Evolutionary conservation across 2,888 invertebrate species (phyloP), one percentile per base, ranked within the genome.

Genomic region (Molorchus minor): DNA sequence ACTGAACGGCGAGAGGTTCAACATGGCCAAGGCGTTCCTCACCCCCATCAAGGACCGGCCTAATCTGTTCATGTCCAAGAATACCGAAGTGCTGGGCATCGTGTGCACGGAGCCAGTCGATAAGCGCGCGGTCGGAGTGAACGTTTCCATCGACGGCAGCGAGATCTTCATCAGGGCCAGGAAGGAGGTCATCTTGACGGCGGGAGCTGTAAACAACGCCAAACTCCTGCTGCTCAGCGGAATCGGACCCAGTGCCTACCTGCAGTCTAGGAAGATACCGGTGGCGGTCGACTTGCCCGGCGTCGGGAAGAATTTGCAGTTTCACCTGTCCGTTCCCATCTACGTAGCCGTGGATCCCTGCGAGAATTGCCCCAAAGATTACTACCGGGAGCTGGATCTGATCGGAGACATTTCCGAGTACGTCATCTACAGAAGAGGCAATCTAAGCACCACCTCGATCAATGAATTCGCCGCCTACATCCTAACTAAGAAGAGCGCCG

Each of bases 61-160:
- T 12, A 94, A 94, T 72, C 81, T 94, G 0, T 91, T 93, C 75
- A 84, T 93, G 1, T 85, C 92, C 2, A 84, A 91, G 67, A 84
- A 88, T 62, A 85, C 92, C 0, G 89, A 91, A 64, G 93, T 85
- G 0, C 85, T 88, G 0, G 86, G 86, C 51, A 83, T 93, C 25
- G 76, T 87, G 12, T 84, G 90, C 2, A 87, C 89, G 69, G 85
- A 86, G 62, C 59, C 61, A 0, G 7, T 45, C 1, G 85, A 87
- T 55, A 88, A 87, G 68, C 84, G 90, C 29, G 72, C 58, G 0
- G 67, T 47, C 40, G 71, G 70, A 4, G 71, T 73, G 15, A 69
- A 69, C 44, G 68, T 71, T 1, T 52, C 67, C 4, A 61, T 69
- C 1, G 56, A 59, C 16, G 60, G 61, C 5, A n/a, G 25, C 16